Percentiles rank a stretch among this genome's conserved stretches.
These are phyloP conservation scores for Xestia rhomboidea DNA, from an alignment of 2,888 invertebrate genomes.

Conservation along the genomic window DNA sequence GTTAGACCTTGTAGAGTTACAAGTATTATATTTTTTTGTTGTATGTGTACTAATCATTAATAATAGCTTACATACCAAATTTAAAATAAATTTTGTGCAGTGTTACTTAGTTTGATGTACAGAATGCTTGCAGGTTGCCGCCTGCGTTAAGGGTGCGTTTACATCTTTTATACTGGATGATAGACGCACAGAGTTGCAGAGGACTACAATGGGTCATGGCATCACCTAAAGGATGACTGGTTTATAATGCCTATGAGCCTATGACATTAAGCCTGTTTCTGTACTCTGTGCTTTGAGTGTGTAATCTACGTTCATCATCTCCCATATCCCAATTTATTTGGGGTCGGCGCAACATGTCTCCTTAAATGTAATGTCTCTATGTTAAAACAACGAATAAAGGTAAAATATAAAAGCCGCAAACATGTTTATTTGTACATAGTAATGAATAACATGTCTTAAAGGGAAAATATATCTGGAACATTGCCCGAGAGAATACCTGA, in stretches of 20 bases:
- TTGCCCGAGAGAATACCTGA: slow-evolving; percentile 14
- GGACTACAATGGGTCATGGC: neutral
- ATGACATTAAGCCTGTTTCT: neutral
- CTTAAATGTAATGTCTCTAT: neutral
- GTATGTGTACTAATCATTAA: no score
- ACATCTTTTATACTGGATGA: neutral
- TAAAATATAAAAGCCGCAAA: slow-evolving; percentile 2
- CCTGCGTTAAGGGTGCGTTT: no score
- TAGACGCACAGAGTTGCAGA: neutral
- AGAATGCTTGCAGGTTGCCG: no score
- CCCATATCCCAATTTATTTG: no score
- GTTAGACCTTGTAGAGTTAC: no score
- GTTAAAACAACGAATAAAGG: neutral
- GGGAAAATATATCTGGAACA: slow-evolving; percentile 4
- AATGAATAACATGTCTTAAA: neutral
- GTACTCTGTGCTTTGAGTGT: no score
- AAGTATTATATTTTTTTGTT: no score
- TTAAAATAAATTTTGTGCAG: no score
- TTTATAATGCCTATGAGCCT: neutral
- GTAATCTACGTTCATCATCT: no score
- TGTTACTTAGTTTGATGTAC: no score
- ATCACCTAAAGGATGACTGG: neutral
- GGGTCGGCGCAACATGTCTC: neutral
- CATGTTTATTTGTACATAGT: neutral
- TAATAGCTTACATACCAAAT: no score